Evolutionary conservation across 1,140 invertebrate species (phyloP).

Genomic region (Platyscapa corneri): DNA sequence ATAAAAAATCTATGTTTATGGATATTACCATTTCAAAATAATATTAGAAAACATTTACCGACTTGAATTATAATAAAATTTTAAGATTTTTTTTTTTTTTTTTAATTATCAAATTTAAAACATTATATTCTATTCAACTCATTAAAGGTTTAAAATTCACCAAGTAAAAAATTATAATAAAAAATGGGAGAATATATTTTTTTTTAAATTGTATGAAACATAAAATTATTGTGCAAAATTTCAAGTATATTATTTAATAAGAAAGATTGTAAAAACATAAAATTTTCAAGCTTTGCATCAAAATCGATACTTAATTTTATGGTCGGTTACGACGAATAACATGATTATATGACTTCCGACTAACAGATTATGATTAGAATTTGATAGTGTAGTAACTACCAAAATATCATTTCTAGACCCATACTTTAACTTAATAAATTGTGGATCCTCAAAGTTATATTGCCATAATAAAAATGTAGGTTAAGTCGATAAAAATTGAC

Average conservation of each 20-base stretch:
- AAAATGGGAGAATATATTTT: too few relatives aligned
- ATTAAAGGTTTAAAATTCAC: too few relatives aligned
- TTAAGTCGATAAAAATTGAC: background rate
- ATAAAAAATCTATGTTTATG: too few relatives aligned
- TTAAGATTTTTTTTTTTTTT: too few relatives aligned
- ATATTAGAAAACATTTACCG: too few relatives aligned
- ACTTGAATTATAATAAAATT: too few relatives aligned
- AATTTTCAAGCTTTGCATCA: background rate
- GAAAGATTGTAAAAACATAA: background rate
- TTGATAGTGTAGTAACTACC: background rate
- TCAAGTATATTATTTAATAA: background rate
- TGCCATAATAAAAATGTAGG: background rate
- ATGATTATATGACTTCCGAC: background rate
- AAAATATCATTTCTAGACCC: background rate
- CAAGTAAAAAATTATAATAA: too few relatives aligned
- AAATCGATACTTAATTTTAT: background rate
- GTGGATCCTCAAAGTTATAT: background rate
- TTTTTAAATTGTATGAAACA: too few relatives aligned
- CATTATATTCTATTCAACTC: background rate
- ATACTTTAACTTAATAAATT: background rate
- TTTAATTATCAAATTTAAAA: too few relatives aligned
- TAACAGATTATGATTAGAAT: background rate
- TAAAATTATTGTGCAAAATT: background rate
- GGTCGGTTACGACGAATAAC: background rate
- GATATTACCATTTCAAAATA: too few relatives aligned